Evolutionary conservation across 2,113 vertebrate genomes (phyloP).

Genomic region (Terrapene triunguis): DNA sequence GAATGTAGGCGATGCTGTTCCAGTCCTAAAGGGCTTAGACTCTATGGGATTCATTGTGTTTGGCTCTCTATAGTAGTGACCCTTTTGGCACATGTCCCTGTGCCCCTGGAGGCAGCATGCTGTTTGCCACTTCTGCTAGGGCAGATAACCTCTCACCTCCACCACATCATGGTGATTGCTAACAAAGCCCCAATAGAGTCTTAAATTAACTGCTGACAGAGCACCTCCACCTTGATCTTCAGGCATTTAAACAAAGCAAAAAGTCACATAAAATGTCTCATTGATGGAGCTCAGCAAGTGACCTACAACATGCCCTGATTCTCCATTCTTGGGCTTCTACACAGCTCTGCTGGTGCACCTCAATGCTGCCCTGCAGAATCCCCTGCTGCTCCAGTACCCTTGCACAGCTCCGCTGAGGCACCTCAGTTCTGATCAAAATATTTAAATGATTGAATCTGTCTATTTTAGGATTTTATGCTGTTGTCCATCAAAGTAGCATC

Average conservation of each 20-base stretch:
- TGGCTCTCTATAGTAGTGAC: not conserved
- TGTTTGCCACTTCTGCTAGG: not conserved
- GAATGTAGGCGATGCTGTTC: not conserved
- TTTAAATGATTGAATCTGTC: not conserved
- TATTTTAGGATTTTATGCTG: not conserved
- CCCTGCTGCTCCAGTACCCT: not conserved
- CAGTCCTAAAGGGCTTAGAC: not conserved
- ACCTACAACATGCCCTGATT: not conserved
- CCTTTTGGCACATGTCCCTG: not conserved
- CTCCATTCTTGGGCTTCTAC: not conserved
- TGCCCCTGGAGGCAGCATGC: not conserved
- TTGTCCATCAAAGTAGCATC: conserved; percentile 23
- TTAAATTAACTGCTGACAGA: not conserved
- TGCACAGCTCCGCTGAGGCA: not conserved
- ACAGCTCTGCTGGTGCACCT: not conserved
- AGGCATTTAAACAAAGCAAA: not conserved
- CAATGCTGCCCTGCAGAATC: not conserved
- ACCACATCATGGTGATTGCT: not conserved
- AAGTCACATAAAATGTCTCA: not conserved
- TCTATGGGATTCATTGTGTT: not conserved
- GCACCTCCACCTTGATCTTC: not conserved
- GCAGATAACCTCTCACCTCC: not conserved
- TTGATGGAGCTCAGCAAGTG: not conserved
- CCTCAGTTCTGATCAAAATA: not conserved
- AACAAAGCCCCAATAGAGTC: not conserved